phyloP scores from a whole-genome alignment of 2,113 vertebrate genomes.

The Rhea pennata region DNA sequence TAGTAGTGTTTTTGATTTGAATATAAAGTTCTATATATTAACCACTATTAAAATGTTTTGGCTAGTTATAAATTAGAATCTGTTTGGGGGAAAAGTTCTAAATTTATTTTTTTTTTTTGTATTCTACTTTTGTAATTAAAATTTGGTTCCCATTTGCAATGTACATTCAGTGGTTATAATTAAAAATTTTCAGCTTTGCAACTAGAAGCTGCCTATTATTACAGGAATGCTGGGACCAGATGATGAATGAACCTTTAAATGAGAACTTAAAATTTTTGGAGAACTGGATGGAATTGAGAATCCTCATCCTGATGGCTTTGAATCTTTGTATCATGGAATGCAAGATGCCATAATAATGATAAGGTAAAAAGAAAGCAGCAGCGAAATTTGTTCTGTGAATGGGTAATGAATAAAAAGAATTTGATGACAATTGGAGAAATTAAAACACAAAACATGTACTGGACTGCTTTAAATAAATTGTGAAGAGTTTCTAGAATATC shows the following conservation, averaged over 20 bases:
- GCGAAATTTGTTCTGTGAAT: not conserved
- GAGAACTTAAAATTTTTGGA: not conserved
- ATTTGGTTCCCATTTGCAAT: not conserved
- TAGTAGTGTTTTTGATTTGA: not conserved
- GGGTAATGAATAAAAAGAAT: not conserved
- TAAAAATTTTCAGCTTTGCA: constrained; percentile 28
- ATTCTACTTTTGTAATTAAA: not conserved
- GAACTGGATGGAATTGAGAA: constrained; percentile 5
- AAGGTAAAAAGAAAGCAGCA: not conserved
- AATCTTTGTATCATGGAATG: not conserved
- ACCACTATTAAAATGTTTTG: not conserved
- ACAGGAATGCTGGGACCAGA: constrained; percentile 4
- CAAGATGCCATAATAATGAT: not conserved
- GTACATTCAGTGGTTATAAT: constrained; percentile 30
- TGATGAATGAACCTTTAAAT: constrained; percentile 21
- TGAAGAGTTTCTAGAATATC: not conserved
- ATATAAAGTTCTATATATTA: not conserved
- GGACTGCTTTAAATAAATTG: not conserved
- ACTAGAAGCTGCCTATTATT: not conserved
- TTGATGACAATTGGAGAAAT: not conserved
- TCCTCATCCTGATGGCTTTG: not conserved
- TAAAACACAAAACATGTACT: not conserved
- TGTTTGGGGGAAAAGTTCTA: not conserved
- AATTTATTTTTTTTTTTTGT: not conserved
- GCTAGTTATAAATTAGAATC: not conserved